phyloP scores from a whole-genome alignment of 2,888 invertebrate genomes.

The Linyphia triangularis region DNA sequence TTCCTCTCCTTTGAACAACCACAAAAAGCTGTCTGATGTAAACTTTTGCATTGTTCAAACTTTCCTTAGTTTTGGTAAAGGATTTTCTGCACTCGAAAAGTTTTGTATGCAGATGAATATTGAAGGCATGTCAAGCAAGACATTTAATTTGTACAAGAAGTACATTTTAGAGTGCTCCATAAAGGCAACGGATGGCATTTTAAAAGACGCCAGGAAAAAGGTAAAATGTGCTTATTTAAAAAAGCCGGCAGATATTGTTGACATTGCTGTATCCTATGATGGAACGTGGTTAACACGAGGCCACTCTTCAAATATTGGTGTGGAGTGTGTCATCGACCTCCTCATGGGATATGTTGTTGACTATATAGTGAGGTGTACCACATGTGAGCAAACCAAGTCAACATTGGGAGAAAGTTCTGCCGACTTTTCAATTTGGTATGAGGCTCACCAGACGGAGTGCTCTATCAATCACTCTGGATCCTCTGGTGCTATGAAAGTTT shows the following conservation, averaged over 20 bases:
- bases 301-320: conserved; percentile 1
- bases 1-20: too few species aligned
- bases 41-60: too few species aligned
- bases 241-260: background rate
- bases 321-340: conserved; percentile 17
- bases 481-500: conserved; percentile 17
- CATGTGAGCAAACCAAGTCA: background rate
- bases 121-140: too few species aligned
- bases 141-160: too few species aligned
- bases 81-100: too few species aligned
- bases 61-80: too few species aligned
- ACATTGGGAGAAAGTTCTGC: background rate
- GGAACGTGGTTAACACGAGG: conserved; percentile 28
- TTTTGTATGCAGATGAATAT: too few species aligned
- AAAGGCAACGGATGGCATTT: too few species aligned
- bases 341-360: background rate
- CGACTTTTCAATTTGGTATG: conserved; percentile 13
- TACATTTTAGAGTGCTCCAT: too few species aligned
- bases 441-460: background rate
- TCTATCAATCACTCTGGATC: conserved; percentile 19
- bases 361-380: conserved; percentile 10
- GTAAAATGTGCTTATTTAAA: too few species aligned
- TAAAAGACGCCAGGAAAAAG: too few species aligned
- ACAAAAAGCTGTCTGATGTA: too few species aligned
- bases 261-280: conserved; percentile 8